Evolutionary conservation across 2,113 vertebrate genomes (phyloP).

Genomic region (Plectropomus leopardus): DNA sequence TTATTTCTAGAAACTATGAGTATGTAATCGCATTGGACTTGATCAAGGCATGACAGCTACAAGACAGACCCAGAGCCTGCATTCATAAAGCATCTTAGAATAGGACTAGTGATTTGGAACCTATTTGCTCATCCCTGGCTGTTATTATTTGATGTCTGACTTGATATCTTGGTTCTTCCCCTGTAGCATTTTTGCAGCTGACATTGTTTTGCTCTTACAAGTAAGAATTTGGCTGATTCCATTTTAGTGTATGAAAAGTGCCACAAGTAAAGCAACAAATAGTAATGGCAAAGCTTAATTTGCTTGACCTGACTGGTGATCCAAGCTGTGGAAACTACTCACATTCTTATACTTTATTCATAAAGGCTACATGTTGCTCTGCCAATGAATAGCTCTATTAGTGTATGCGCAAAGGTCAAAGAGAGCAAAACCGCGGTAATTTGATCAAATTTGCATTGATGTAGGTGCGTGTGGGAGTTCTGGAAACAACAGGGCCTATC

Average conservation of each 20-base stretch:
- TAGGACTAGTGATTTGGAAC: constrained; percentile 39
- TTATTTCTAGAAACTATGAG: constrained; percentile 47
- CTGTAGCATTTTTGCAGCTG: background rate
- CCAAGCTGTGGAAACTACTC: background rate
- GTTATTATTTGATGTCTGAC: constrained; percentile 44
- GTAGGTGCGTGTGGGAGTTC: background rate
- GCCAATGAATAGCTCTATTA: constrained; percentile 6
- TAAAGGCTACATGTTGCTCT: constrained; percentile 12
- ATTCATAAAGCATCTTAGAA: constrained; percentile 41
- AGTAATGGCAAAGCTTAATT: constrained; percentile 2
- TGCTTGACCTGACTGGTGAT: background rate
- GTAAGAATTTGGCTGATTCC: constrained; percentile 23
- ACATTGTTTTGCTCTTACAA: constrained; percentile 39
- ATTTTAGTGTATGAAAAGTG: constrained; percentile 2
- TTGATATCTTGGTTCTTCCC: constrained; percentile 39
- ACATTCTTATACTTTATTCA: constrained; percentile 27
- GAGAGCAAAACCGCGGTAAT: constrained; percentile 2
- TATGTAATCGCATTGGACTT: constrained; percentile 43
- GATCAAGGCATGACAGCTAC: constrained; percentile 53
- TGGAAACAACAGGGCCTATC: constrained; percentile 1
- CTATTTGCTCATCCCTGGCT: constrained; percentile 39
- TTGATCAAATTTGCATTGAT: background rate
- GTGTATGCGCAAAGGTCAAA: constrained; percentile 34
- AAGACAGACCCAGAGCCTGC: constrained; percentile 20
- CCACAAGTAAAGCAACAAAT: constrained; percentile 1